Base-by-base conservation (phyloP, 2,888 invertebrate species). In the Conus canariensis region DNA sequence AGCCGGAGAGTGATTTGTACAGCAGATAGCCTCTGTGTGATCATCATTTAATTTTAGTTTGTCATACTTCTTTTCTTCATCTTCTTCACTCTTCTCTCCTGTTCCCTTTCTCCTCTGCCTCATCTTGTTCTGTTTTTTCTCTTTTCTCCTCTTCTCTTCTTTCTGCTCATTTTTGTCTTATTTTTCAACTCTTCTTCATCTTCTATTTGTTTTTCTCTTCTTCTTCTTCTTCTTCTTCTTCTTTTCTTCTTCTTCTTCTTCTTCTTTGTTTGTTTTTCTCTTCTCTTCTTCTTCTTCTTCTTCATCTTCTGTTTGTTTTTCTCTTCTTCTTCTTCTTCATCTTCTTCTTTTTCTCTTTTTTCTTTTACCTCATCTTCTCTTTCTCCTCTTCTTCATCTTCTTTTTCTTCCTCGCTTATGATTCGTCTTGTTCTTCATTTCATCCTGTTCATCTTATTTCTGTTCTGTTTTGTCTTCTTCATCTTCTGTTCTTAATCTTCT, bases 181-280 rank as follows among this genome's bases (percentile, higher is more conserved):
- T 70, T 22, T 22, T 70, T 70, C n/a, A 8, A 19, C n/a, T 70
- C 22, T 22, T 70, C 22, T 22, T 19, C 19, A 19, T 8, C 19
- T 22, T 22, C 19, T 22, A 0, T 70, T 22, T 22, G 8, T 22
- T 70, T 19, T 70, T 70, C 70, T 70, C 19, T 19, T 70, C 19
- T 19, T 70, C 22, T 22, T 22, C 22, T 70, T 22, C 22, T 70
- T 22, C 58, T 77, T 77, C n/a, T 77, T 25, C 58, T 58, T 77
- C 58, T 88, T 77, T 88, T 59, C 56, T 59, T 88, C 88, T 70
- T n/a, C 22, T 70, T 22, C 22, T 70, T 22, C 22, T 70, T 22
- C 4, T 70, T 22, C 22, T 70, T 5, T 22, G 14, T 56, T 58
- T 59, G 74, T 70, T 22, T 22, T 70, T 22, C 4, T 10, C 4